Evolutionary conservation across 2,113 vertebrate species (phyloP), one percentile per base, ranked within the genome.

Genomic region (Corythornis vintsioides): DNA sequence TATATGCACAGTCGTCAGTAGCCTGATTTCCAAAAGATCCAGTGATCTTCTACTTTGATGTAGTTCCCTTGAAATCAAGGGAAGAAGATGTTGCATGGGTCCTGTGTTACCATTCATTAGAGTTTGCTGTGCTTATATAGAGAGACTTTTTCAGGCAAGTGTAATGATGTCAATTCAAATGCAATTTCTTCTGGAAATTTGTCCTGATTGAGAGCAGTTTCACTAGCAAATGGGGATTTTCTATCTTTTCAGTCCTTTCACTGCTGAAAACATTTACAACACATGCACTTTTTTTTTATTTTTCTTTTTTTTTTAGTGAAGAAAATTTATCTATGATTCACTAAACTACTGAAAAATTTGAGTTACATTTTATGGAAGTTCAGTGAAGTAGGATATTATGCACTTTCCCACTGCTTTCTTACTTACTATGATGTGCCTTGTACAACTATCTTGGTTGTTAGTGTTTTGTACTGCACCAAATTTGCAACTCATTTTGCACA

Each of bases 111-210:
- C 3, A 21, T 63, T 79, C 31, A 81, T 45, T 43, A 59, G 35
- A 76, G 4, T 87, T 86, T 89, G 6, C 45, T 76, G 47, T 86
- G 7, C 66, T 63, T 84, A 14, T 11, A 7, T 1, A 59, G 47
- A 63, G 29, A 55, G 33, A 35, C 18, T 50, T 92, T 90, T 86
- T 90, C 59, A 79, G 63, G 73, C 15, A 82, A 75, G 28, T 82
- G 14, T 61, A 79, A 66, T 90, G 47, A 25, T 87, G 25, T 70
- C 78, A 82, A 89, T 95, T 94, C 74, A 89, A 83, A 89, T 52
- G 38, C 35, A 89, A 75, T 94, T 95, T 79, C 59, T 63, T 26
- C 25, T 89, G 47, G 22, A 93, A 92, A 56, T 79, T 66, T 66
- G 8, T 91, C 48, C n/a, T 63, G 28, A 61, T 31, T 84, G 50